Evolutionary conservation across 92 coral and sea anemone genomes (phyloP), one percentile per base, ranked within the genome.

Genomic region (Ricordea florida): DNA sequence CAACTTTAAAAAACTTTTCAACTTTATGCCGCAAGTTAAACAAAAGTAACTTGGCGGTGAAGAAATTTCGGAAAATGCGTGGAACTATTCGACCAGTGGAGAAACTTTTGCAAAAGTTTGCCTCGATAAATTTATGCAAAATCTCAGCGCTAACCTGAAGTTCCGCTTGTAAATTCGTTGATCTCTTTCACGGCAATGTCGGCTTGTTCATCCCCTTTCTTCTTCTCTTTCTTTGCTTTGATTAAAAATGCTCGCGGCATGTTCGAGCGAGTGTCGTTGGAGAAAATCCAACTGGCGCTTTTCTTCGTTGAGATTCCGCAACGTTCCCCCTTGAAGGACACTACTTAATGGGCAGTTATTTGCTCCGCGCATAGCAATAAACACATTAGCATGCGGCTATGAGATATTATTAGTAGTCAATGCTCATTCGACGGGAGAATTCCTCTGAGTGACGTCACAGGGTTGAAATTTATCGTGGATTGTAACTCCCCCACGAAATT

Each of bases 221-320:
- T 73, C 40, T 47, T 75, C 18, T 79, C 88, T 20, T 74, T 61
- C 84, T 87, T 89, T 38, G 91, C 86, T 36, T 81, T 89, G 85
- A 89, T 85, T 44, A 89, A 46, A 66, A 89, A 89, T 13, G 97
- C 93, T 79, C 88, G 89, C 33, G 97, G 97, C 97, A 91, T 91
- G 48, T 53, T 74, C 81, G 55, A 46, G 73, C 24, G 53, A 13
- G 50, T 16, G 69, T 71, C 27, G 61, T 72, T 66, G 74, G 67
- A 75, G 87, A 69, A 72, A 87, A 41, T 63, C 71, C 74, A 13
- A 22, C 33, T 17, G 36, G 34, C 49, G 80, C 57, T 33, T 73
- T 64, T 65, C 33, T 20, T 23, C 48, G 75, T 56, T 59, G 74
- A 44, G 32, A 33, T 66, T 22, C n/a, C n/a, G n/a, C n/a, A n/a